phyloP scores from a whole-genome alignment of 2,797 vertebrate genomes.

The Threskiornis aethiopicus region DNA sequence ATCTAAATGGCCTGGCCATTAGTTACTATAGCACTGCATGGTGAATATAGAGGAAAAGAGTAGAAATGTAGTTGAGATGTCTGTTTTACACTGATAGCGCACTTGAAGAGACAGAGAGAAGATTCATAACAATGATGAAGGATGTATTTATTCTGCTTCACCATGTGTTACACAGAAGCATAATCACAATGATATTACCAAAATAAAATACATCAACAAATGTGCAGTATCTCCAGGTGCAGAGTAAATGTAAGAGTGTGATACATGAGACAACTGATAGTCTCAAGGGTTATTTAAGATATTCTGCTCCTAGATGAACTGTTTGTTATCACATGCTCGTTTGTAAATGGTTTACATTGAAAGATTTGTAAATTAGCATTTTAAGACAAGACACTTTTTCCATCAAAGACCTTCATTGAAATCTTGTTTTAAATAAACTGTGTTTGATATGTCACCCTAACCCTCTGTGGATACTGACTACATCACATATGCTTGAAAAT shows the following conservation, averaged over 20 bases:
- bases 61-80: not conserved
- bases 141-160: conserved; percentile 28
- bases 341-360: not conserved
- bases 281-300: conserved; percentile 16
- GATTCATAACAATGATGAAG: conserved; percentile 13
- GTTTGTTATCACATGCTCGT: not conserved
- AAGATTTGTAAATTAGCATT: not conserved
- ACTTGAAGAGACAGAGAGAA: not conserved
- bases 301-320: not conserved
- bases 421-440: not conserved
- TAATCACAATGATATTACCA: conserved; percentile 18
- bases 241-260: not conserved
- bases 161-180: not conserved
- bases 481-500: not conserved
- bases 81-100: not conserved
- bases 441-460: not conserved
- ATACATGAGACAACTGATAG: not conserved
- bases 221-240: not conserved
- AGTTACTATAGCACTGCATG: not conserved
- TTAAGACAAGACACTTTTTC: not conserved
- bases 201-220: conserved; percentile 8
- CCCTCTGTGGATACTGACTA: not conserved
- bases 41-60: not conserved
- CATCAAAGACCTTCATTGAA: not conserved
- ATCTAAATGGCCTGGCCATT: not conserved